Conservation (phyloP, 2,888 invertebrate species). For the Hipparchia semele region DNA sequence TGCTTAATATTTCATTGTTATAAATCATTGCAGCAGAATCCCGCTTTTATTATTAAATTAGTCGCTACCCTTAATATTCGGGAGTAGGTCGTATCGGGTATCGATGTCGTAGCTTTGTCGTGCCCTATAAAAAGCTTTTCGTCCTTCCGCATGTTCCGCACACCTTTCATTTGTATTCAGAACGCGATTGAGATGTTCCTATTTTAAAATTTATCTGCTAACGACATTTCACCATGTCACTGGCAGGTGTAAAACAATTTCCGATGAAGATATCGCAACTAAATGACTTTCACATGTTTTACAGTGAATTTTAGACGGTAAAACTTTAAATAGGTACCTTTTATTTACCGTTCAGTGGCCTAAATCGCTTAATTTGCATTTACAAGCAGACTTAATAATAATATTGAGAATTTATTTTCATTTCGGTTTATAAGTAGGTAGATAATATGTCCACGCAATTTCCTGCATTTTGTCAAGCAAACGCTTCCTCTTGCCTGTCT, state of each 20-base stretch:
- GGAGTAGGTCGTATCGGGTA: background rate
- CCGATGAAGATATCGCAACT: conserved; percentile 25
- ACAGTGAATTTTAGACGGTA: background rate
- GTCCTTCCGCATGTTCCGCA: conserved; percentile 50
- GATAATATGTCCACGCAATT: background rate
- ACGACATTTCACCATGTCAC: conserved; percentile 31
- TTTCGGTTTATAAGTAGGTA: background rate
- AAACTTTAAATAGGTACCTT: background rate
- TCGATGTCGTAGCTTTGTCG: background rate
- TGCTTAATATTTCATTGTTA: too few species aligned
- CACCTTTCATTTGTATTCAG: conserved; percentile 62
- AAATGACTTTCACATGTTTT: conserved; percentile 10
- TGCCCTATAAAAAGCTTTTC: conserved; percentile 28
- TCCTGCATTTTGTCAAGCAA: background rate
- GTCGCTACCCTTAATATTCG: too few species aligned
- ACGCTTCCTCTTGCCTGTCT: too few species aligned
- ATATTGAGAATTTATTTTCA: conserved; percentile 4
- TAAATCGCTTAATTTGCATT: conserved; percentile 14
- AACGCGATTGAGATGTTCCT: conserved; percentile 58
- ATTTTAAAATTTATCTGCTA: conserved; percentile 45
- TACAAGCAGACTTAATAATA: background rate
- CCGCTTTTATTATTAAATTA: too few species aligned
- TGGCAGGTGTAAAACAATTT: conserved; percentile 29
- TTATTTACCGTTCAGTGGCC: conserved; percentile 15
- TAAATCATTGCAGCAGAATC: too few species aligned